Evolutionary conservation across 2,113 vertebrate species (phyloP), one percentile per base, ranked within the genome.

Genomic region (Rostratula benghalensis): DNA sequence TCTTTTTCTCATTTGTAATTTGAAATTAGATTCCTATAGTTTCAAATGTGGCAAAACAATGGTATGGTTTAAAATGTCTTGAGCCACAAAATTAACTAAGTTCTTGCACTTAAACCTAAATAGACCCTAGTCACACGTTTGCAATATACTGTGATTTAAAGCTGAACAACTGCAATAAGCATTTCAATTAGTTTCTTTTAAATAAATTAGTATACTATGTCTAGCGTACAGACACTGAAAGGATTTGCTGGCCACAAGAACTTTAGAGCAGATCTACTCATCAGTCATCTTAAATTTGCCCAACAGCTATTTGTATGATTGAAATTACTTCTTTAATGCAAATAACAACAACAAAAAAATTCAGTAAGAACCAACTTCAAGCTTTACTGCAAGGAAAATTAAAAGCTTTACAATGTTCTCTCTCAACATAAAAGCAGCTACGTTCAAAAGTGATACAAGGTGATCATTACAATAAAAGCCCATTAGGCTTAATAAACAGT

Each of bases 21-120:
- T 61, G 48, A 96, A 96, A 73, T 71, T 46, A 91, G 59, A 85
- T 43, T 71, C 59, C 78, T 89, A 54, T 8, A 79, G 57, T 73
- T 93, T 92, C 53, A 96, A 93, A 92, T 64, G 74, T 84, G 76
- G 82, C 87, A 89, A 39, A 97, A 92, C 65, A 91, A 91, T 69
- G 18, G 51, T 60, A 87, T 65, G 59, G 94, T n/a, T 77, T 84
- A 61, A 89, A 96, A 71, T 25, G 5, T 30, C 56, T 60, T 69
- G 25, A 76, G 65, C 73, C 64, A 92, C 70, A 89, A 50, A 73
- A 92, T 69, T 69, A 86, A 92, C 35, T 16, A 77, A 84, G 27
- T 61, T 65, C 48, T 79, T 90, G 48, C 53, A 64, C 50, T 65
- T 53, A 65, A 89, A 46, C 53, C 54, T 65, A 90, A 2, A 53